Evolutionary conservation across 2,888 invertebrate species (phyloP).

Genomic region (Eupithecia subfuscata): DNA sequence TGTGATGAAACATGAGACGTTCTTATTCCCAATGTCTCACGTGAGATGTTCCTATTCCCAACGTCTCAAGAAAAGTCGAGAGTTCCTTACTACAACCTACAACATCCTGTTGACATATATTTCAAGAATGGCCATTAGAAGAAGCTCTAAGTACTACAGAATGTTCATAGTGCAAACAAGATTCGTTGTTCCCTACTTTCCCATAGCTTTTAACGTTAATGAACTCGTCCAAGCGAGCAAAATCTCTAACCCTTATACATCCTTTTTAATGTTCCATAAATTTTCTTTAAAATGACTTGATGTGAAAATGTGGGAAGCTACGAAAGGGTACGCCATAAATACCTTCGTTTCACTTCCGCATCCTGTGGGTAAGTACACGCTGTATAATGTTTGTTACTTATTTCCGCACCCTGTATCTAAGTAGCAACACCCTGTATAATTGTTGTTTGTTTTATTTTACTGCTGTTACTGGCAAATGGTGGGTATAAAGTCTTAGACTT

Average conservation of each 20-base stretch:
- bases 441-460: conserved; percentile 8
- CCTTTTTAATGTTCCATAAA: background rate
- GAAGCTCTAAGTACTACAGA: too few species aligned
- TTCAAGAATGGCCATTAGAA: too few species aligned
- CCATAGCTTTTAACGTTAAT: background rate
- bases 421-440: background rate
- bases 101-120: too few species aligned
- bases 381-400: background rate
- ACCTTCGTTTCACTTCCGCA: background rate
- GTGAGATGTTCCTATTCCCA: too few species aligned
- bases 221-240: background rate
- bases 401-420: background rate
- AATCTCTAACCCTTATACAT: background rate
- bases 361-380: background rate
- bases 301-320: background rate
- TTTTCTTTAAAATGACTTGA: background rate
- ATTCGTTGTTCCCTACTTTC: too few species aligned
- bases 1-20: too few species aligned
- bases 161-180: too few species aligned
- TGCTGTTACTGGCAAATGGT: background rate
- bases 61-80: too few species aligned
- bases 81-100: too few species aligned
- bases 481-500: background rate
- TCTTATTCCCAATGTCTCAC: too few species aligned
- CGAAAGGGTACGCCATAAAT: background rate